These are phyloP conservation scores for Leistus spinibarbis DNA, from an alignment of 2,888 invertebrate species.

Conservation along the genomic window DNA sequence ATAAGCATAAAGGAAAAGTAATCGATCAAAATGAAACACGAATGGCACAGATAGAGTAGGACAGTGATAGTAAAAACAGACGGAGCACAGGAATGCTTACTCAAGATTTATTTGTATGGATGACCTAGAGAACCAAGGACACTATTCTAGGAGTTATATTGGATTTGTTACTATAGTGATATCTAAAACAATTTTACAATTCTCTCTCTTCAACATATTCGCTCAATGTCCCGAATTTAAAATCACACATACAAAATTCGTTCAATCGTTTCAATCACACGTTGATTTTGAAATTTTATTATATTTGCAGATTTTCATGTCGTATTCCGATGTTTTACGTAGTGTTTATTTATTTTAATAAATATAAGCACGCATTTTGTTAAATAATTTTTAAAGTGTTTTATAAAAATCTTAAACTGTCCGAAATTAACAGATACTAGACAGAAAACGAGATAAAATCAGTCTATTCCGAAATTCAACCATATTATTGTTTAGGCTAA, in stretches of 20 bases:
- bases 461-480: too few relatives aligned
- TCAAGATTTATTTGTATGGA: not conserved
- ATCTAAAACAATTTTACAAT: conserved; percentile 30
- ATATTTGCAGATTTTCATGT: not conserved
- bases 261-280: not conserved
- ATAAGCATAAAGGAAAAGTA: conserved; percentile 30
- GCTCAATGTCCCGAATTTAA: not conserved
- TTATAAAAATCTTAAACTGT: too few relatives aligned
- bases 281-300: not conserved
- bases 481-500: too few relatives aligned
- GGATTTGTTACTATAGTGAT: conserved; percentile 20
- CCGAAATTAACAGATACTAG: too few relatives aligned
- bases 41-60: conserved; percentile 3
- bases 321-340: too few relatives aligned
- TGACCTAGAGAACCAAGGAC: conserved; percentile 38
- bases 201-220: not conserved
- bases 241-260: not conserved
- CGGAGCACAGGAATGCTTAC: not conserved
- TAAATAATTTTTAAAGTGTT: too few relatives aligned
- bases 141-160: conserved; percentile 14
- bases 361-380: too few relatives aligned
- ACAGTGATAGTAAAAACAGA: not conserved
- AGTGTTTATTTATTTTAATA: too few relatives aligned
- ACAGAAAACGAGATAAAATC: too few relatives aligned
- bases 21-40: conserved; percentile 36